phyloP scores from a whole-genome alignment of 2,113 vertebrate genomes.

The Cricetomys ansorgei region DNA sequence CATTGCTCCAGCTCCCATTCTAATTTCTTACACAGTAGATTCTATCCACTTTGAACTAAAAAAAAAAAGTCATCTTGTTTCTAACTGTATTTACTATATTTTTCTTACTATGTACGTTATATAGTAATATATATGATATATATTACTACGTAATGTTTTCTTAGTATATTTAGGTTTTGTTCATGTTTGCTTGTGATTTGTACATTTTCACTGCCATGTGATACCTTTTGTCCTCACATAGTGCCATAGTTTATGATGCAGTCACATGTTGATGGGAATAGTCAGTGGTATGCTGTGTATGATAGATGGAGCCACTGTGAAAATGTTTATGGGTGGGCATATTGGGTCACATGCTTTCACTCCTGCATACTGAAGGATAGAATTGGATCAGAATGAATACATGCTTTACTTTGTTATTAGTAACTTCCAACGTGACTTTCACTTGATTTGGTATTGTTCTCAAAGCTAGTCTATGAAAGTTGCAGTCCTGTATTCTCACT shows the following conservation, averaged over 20 bases:
- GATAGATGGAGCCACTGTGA: not conserved
- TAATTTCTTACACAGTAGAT: not conserved
- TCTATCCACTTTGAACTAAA: not conserved
- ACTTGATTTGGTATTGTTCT: not conserved
- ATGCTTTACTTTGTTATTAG: not conserved
- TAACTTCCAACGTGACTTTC: not conserved
- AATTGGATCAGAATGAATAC: not conserved
- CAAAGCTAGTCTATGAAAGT: not conserved
- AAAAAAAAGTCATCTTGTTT: not conserved
- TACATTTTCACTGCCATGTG: constrained; percentile 11
- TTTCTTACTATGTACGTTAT: too few relatives aligned
- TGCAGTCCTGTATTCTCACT: not conserved
- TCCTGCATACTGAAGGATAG: not conserved
- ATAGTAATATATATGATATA: too few relatives aligned
- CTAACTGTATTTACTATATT: not conserved
- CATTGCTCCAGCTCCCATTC: not conserved
- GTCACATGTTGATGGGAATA: not conserved
- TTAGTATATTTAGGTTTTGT: not conserved
- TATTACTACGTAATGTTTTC: too few relatives aligned
- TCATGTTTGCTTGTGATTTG: not conserved
- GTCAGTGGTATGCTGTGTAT: not conserved
- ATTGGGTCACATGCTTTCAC: not conserved
- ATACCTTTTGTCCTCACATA: not conserved
- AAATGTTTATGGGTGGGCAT: not conserved
- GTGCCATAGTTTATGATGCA: not conserved